These are phyloP conservation scores for Drosophila melanogaster DNA, from an alignment of 1,140 invertebrate species.

Conservation along the genomic window DNA sequence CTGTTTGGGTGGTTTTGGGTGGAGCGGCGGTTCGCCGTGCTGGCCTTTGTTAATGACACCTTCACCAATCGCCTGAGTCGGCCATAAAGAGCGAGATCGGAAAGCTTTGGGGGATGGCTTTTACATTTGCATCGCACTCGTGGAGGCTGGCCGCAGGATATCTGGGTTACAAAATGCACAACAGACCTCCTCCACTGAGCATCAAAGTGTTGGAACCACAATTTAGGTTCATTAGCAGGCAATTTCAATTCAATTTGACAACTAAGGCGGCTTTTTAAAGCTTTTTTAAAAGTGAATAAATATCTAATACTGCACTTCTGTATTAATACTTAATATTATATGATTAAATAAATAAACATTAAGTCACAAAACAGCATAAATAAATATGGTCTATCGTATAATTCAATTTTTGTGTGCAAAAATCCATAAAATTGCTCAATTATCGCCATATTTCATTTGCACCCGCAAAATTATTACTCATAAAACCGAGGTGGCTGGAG, in stretches of 20 bases:
- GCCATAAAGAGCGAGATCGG: neutral
- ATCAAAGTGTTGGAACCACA: too few species aligned
- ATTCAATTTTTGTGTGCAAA: neutral
- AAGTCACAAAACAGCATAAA: too few species aligned
- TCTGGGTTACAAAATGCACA: slow-evolving; percentile 9
- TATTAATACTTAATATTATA: too few species aligned
- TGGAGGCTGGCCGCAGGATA: neutral
- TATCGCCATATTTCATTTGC: slow-evolving; percentile 24
- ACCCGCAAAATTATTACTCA: slow-evolving; percentile 28
- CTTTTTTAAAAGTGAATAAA: neutral
- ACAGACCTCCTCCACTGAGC: neutral
- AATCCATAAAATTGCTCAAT: slow-evolving; percentile 15
- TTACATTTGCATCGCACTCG: slow-evolving; percentile 27
- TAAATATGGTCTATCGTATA: too few species aligned
- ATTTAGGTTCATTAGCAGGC: neutral
- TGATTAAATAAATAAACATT: too few species aligned
- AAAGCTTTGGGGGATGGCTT: slow-evolving; percentile 4
- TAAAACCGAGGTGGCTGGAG: slow-evolving; percentile 35
- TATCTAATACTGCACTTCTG: too few species aligned
- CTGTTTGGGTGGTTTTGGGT: slow-evolving; percentile 2
- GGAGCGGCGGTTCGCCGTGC: slow-evolving; percentile 11
- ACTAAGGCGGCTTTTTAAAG: neutral
- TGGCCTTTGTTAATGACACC: slow-evolving; percentile 66
- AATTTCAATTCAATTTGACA: neutral
- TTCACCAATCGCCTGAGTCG: slow-evolving; percentile 17